Evolutionary conservation across 2,113 vertebrate species (phyloP), one percentile per base, ranked within the genome.

Genomic region (Misgurnus mizolepis): DNA sequence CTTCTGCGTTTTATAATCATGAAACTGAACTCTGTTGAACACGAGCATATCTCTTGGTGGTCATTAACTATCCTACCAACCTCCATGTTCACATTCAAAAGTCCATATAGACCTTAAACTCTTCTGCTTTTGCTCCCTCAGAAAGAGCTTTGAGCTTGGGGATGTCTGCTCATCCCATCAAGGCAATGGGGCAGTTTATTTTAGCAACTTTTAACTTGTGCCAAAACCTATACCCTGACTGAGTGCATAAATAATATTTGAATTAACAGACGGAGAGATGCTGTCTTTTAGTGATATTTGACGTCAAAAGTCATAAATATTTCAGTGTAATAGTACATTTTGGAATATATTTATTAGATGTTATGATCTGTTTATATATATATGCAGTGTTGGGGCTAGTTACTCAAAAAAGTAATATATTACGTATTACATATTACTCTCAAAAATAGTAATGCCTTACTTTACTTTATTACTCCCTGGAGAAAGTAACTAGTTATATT

Each of bases 151-250:
- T 74, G 7, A 50, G 70, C 49, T 49, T 76, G 67, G 74, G 71
- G 62, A 80, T 11, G 67, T 91, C 89, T 92, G 89, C 79, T 90
- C 82, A 86, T 88, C 88, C 91, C 90, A 90, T 92, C 87, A 92
- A 78, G 17, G 40, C 5, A 0, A 15, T n/a, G 12, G 34, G 47
- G 7, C 50, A 27, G 61, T 74, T 81, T 41, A 58, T 43, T 17
- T 62, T 15, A 49, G 8, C 53, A 12, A 15, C 18, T 67, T 43
- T n/a, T 41, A 49, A 22, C 49, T 1, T 55, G 40, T 14, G 18
- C 53, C 50, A 66, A 65, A 77, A 14, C 58, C 22, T n/a, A 18
- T 40, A 47, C 58, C 34, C 49, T 50, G 34, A 53, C 61, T 55
- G 74, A 40, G 47, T 40, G 61, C 34, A 66, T 66, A 66, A 77